Percentiles rank a stretch among this genome's conserved stretches.
Evolutionary conservation across 2,113 vertebrate genomes (phyloP).

Genomic region (Tor tambroides): DNA sequence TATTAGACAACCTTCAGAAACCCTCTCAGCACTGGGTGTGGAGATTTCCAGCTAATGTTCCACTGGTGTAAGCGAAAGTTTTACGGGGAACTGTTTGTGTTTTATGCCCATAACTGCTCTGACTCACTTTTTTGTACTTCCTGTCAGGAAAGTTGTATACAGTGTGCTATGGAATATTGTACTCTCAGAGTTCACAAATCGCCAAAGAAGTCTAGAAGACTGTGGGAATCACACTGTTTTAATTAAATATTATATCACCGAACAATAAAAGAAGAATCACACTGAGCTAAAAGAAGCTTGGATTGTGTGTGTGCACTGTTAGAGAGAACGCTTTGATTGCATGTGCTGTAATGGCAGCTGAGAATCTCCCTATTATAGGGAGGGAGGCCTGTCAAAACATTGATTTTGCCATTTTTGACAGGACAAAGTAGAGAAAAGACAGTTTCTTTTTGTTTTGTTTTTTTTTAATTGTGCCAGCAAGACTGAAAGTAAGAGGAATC

Average conservation of each 20-base stretch:
- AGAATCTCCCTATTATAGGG: slow-evolving; percentile 1
- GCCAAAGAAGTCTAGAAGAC: not conserved
- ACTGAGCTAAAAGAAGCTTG: slow-evolving; percentile 2
- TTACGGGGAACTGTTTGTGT: not conserved
- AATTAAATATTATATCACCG: not conserved
- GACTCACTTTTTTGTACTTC: not conserved
- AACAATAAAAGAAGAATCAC: not conserved
- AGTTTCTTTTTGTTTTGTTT: not conserved
- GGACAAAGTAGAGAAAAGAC: not conserved
- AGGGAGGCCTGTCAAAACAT: slow-evolving; percentile 18
- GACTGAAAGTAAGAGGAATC: not conserved
- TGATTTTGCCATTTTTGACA: slow-evolving; percentile 1
- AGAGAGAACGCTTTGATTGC: not conserved
- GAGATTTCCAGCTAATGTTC: slow-evolving; percentile 1
- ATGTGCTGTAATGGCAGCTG: slow-evolving; percentile 26
- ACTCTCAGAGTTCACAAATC: not conserved
- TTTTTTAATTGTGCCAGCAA: not conserved
- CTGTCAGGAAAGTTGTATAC: not conserved
- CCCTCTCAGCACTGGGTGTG: slow-evolving; percentile 11
- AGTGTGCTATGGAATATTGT: not conserved
- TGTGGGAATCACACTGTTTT: slow-evolving; percentile 24
- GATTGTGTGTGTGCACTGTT: no score
- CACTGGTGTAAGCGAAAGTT: not conserved
- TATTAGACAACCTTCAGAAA: not conserved
- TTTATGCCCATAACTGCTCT: not conserved